Evolutionary conservation across 2,888 invertebrate genomes (phyloP), one percentile per base, ranked within the genome.

Genomic region (Calameuta pallipes): DNA sequence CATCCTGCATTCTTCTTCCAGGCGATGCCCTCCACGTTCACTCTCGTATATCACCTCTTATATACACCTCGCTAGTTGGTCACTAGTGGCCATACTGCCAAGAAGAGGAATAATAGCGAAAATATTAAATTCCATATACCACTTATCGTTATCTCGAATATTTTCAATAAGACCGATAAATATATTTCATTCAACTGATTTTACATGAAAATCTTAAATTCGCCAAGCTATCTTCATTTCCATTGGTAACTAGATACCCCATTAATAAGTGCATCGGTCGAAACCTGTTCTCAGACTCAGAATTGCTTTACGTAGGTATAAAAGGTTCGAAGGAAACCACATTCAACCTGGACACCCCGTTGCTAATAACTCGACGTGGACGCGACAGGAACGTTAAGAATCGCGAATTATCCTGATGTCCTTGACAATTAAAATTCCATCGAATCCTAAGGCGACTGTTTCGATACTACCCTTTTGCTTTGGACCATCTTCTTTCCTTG

Each of bases 1-100:
- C 86, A 87, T 85, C 83, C 85, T 82, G 83, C 83, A 88, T 88
- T 88, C 88, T 88, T 89, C 74, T 76, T 75, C 41, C 73, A 34
- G 36, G 9, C 74, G 74, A 74, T 74, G 36, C 34, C 71, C 71
- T 71, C 71, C 74, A 11, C 34, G 71, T 36, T 35, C 74, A 33
- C 37, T 30, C 74, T 35, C 74, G 36, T 35, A 30, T 34, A 36
- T 34, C 74, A 35, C 34, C 34, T 56, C 56, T 56, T 56, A 23
- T 9, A 56, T 56, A 56, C 56, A 56, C 23, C 56, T 56, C 56
- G 23, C 56, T 23, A 2, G 23, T 9, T 56, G 23, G 56, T 23
- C 23, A 2, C 56, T 23, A 2, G 56, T 56, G 23, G 9, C 23
- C 23, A 9, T 3, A 56, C 2, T 56, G 56, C 56, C 56, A 23